Conservation (phyloP, 2,113 vertebrate species). For the Percina caprodes region DNA sequence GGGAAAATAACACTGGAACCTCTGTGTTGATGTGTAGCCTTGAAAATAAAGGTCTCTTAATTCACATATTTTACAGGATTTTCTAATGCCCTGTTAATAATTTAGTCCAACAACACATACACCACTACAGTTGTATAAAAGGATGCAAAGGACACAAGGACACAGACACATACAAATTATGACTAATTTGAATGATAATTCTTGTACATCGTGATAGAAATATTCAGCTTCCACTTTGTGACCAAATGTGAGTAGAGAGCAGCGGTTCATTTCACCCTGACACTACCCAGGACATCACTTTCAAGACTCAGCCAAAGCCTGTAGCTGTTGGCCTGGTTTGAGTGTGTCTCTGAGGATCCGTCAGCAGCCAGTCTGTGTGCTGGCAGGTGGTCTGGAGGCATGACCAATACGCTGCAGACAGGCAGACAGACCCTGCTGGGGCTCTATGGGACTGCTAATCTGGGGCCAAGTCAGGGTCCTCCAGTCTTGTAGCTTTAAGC, state of each 20-base stretch:
- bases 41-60: conserved; percentile 6
- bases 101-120: not conserved
- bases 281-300: conserved; percentile 54
- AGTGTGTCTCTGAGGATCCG: conserved; percentile 63
- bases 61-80: not conserved
- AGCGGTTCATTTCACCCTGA: conserved; percentile 51
- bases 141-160: conserved; percentile 6
- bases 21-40: not conserved
- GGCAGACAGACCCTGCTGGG: conserved; percentile 46
- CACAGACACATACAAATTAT: not conserved
- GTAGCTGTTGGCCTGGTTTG: conserved; percentile 68
- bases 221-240: conserved; percentile 37
- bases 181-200: not conserved
- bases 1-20: not conserved
- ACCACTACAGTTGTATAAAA: not conserved
- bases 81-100: not conserved
- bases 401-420: conserved; percentile 64
- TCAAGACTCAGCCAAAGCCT: conserved; percentile 67
- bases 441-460: conserved; percentile 57
- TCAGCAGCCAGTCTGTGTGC: conserved; percentile 63
- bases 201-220: conserved; percentile 6
- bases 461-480: conserved; percentile 55
- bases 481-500: conserved; percentile 42
- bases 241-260: conserved; percentile 54
- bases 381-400: conserved; percentile 76